Percentiles rank a stretch among this genome's conserved stretches.
These are phyloP conservation scores for Blastobasis adustella DNA, from an alignment of 2,888 invertebrate genomes.

Conservation along the genomic window DNA sequence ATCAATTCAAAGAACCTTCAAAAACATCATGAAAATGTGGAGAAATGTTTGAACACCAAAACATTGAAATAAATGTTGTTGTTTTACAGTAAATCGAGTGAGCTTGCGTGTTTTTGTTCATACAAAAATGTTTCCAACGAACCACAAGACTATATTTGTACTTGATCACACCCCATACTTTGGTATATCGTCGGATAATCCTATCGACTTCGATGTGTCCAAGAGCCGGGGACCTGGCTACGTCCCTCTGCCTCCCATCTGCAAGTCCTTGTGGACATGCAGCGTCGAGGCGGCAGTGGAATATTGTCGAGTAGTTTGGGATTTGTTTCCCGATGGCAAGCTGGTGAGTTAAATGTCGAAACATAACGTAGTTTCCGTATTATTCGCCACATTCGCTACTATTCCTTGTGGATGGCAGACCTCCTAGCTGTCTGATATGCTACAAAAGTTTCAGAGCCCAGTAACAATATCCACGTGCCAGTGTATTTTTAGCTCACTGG, in stretches of 20 bases:
- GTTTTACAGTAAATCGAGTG: no score
- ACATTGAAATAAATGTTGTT: no score
- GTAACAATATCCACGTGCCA: no score
- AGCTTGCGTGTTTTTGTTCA: not conserved
- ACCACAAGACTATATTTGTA: slow-evolving; percentile 97
- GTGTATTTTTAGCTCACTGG: no score
- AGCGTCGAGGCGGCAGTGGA: slow-evolving; percentile 96
- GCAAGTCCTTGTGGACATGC: slow-evolving; percentile 97
- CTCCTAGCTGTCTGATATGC: no score
- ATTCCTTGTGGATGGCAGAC: no score
- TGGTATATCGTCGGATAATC: slow-evolving; percentile 86
- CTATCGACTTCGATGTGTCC: slow-evolving; percentile 87
- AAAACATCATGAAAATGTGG: no score
- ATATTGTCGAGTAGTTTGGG: slow-evolving; percentile 97
- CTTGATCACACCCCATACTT: slow-evolving; percentile 96
- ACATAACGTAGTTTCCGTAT: not conserved
- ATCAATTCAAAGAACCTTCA: no score
- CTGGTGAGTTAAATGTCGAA: slow-evolving; percentile 69
- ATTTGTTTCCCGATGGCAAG: slow-evolving; percentile 94
- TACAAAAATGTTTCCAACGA: slow-evolving; percentile 77
- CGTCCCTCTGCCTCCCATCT: slow-evolving; percentile 87
- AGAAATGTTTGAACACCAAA: no score
- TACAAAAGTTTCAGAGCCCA: no score
- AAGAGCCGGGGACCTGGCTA: slow-evolving; percentile 81
- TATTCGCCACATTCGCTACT: no score